Evolutionary conservation across 2,797 vertebrate genomes (phyloP).

Genomic region (Labroides dimidiatus): DNA sequence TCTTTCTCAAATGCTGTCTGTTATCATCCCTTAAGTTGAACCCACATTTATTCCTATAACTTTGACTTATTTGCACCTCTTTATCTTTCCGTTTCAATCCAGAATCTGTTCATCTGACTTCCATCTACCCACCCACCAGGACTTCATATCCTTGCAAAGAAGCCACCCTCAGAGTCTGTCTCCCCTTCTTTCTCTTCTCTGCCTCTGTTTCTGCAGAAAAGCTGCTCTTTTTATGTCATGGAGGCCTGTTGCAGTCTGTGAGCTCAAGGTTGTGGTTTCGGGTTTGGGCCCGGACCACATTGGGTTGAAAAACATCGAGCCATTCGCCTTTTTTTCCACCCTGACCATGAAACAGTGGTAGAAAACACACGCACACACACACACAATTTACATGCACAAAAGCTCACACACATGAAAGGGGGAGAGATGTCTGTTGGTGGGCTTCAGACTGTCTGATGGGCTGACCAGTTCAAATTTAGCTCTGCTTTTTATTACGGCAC

Average conservation of each 20-base stretch:
- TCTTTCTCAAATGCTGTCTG: slow-evolving; percentile 25
- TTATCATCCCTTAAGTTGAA: neutral
- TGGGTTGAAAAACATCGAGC: slow-evolving; percentile 82
- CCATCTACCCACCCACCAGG: slow-evolving; percentile 52
- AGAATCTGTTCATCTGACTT: slow-evolving; percentile 24
- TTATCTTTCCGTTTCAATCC: slow-evolving; percentile 15
- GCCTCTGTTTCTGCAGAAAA: slow-evolving; percentile 70
- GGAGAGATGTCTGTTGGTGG: slow-evolving; percentile 70
- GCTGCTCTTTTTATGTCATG: slow-evolving; percentile 77
- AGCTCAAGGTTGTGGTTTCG: slow-evolving; percentile 86
- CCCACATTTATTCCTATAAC: neutral
- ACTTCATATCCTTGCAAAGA: slow-evolving; percentile 49
- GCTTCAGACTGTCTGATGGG: slow-evolving; percentile 57
- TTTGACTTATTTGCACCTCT: slow-evolving; percentile 23
- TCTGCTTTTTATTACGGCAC: slow-evolving; percentile 70
- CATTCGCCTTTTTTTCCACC: slow-evolving; percentile 80
- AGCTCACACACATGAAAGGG: slow-evolving; percentile 7
- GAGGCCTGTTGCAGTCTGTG: slow-evolving; percentile 77
- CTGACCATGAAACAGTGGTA: slow-evolving; percentile 78
- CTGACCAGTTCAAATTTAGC: slow-evolving; percentile 80
- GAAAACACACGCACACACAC: slow-evolving; percentile 46
- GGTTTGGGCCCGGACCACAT: slow-evolving; percentile 80
- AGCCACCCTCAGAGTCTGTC: slow-evolving; percentile 58
- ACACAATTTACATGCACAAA: slow-evolving; percentile 17
- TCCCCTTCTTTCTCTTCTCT: slow-evolving; percentile 50